phyloP scores from a whole-genome alignment of 2,888 invertebrate genomes.

The Syrphus vitripennis region DNA sequence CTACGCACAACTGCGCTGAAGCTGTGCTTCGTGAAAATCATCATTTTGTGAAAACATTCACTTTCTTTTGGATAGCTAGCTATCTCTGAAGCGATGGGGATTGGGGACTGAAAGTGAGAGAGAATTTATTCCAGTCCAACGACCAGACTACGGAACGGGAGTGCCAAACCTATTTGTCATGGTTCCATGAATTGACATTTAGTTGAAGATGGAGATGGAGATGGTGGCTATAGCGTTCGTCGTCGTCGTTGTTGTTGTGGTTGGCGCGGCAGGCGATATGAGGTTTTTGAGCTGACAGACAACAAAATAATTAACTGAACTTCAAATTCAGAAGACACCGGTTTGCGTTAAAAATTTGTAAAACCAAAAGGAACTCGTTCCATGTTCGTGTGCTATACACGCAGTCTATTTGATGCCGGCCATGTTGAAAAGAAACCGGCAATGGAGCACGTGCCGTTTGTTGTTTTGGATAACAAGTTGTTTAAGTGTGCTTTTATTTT shows the following conservation, averaged over 20 bases:
- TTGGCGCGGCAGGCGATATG: not conserved
- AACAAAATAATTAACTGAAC: not conserved
- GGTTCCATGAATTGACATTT: slow-evolving; percentile 32
- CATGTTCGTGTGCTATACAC: not conserved
- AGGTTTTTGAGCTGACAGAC: not conserved
- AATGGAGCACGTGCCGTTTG: slow-evolving; percentile 54
- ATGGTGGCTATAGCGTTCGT: not conserved
- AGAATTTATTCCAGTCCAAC: slow-evolving; percentile 25
- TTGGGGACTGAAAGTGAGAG: slow-evolving; percentile 27
- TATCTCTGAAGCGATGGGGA: too few species aligned
- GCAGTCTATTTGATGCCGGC: not conserved
- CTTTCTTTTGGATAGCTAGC: slow-evolving; percentile 47
- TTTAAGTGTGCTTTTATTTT: slow-evolving; percentile 24
- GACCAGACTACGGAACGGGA: not conserved
- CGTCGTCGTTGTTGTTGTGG: not conserved
- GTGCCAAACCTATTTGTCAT: slow-evolving; percentile 58
- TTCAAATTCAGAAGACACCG: not conserved
- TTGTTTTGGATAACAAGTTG: slow-evolving; percentile 23
- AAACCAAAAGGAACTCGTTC: slow-evolving; percentile 1
- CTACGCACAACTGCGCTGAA: not conserved
- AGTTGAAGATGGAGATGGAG: not conserved
- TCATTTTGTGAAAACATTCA: slow-evolving; percentile 45
- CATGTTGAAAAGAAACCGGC: slow-evolving; percentile 18
- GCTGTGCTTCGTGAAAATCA: slow-evolving; percentile 22
- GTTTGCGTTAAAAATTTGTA: slow-evolving; percentile 20